phyloP scores from a whole-genome alignment of 2,888 invertebrate genomes.

The Mythimna vitellina region DNA sequence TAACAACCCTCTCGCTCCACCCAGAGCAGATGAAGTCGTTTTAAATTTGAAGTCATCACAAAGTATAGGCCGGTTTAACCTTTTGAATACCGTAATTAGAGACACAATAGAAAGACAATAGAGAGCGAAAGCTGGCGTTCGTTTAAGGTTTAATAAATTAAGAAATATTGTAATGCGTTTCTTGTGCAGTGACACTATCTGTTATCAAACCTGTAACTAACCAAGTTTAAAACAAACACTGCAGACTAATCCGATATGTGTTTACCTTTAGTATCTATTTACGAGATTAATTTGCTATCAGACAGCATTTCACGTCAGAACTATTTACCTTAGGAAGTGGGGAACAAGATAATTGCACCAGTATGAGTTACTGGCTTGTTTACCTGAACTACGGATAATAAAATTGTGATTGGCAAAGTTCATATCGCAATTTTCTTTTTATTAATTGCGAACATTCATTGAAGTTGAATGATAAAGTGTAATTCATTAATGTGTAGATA shows the following conservation, averaged over 20 bases:
- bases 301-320: slow-evolving; percentile 29
- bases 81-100: too few species aligned
- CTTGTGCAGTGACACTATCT: slow-evolving; percentile 5
- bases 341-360: slow-evolving; percentile 49
- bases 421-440: slow-evolving; percentile 19
- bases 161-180: background rate
- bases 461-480: background rate
- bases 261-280: slow-evolving; percentile 18
- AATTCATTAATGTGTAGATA: background rate
- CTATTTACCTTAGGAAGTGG: slow-evolving; percentile 48
- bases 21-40: too few species aligned
- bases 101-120: too few species aligned
- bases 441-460: slow-evolving; percentile 8
- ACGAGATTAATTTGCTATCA: slow-evolving; percentile 48
- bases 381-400: slow-evolving; percentile 38
- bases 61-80: background rate
- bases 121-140: too few species aligned
- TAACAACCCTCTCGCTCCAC: too few species aligned
- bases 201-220: slow-evolving; percentile 15
- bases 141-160: too few species aligned
- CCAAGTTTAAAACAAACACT: slow-evolving; percentile 21
- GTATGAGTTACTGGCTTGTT: slow-evolving; percentile 55
- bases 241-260: slow-evolving; percentile 39
- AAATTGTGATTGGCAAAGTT: slow-evolving; percentile 37
- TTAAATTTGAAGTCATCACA: too few species aligned